Base-by-base conservation (phyloP, 1,140 invertebrate genomes). In the Atopsyche davidsoni region DNA sequence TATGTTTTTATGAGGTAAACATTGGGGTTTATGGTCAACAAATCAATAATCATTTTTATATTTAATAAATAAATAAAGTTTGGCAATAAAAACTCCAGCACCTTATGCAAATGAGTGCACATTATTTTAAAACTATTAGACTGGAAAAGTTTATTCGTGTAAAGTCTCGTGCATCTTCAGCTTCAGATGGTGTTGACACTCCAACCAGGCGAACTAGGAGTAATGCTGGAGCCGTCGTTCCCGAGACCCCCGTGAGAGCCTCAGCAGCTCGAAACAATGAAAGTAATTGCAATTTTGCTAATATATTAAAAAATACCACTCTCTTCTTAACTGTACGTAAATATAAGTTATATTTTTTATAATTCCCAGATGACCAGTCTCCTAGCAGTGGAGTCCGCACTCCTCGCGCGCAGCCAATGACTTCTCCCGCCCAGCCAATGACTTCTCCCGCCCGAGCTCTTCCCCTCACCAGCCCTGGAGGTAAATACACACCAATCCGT, bases 371-470 rank as follows among this genome's bases (percentile, higher is more conserved):
- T 51, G 48, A 39, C 16, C 48, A 43, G n/a, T 51, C 53, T 7
- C 53, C 53, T 4, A 44, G 21, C 21, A 51, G 42, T n/a, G n/a
- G n/a, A n/a, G n/a, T n/a, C n/a, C n/a, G n/a, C n/a, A n/a, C n/a
- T n/a, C 35, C 18, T n/a, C 36, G 14, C 16, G 25, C 35, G 51
- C 2, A 13, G 9, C 14, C 3, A 13, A 24, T 11, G n/a, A 35
- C 19, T 24, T 52, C 54, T n/a, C 54, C 49, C n/a, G 21, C 31
- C 6, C 32, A 54, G 22, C 51, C 51, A 7, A 41, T 44, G 36
- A 50, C 46, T 10, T 53, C 55, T 25, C 55, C 51, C 2, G 51
- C 51, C 11, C 17, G 51, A 24, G 35, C 45, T 16, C 14, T 44
- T 1, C 17, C 22, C 19, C 41, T 35, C 13, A 31, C 25, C 43